Base-by-base conservation (phyloP, 2,888 invertebrate species). In the Oxystoma pomonae region DNA sequence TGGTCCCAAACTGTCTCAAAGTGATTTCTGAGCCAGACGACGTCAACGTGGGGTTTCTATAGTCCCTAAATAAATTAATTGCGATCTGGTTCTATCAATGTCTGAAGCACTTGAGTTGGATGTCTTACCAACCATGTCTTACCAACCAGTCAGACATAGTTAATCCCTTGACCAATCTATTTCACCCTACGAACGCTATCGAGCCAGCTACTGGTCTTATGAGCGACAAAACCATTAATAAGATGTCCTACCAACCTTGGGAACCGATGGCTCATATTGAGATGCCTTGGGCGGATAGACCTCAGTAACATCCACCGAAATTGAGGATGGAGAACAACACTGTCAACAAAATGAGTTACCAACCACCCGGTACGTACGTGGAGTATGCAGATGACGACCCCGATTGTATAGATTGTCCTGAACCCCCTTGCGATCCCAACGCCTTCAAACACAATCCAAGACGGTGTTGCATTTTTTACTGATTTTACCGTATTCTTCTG, bases 1-100 rank as follows among this genome's bases (percentile, higher is more conserved):
- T 90, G 12, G 92, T 90, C 16, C 91, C 89, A 75, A 94, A 94
- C 79, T 94, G 93, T 20, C 92, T 84, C 50, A 94, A 83, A 12
- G 91, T 91, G 94, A 94, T 94, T 79, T 94, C 94, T 65, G 87
- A 88, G 21, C 88, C 89, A 58, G 85, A 81, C 35, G 85, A 84
- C n/a, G 85, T 83, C 61, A 89, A 78, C 77, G 88, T 88, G 0
- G 89, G 90, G 73, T 89, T 90, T 71, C 90, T 86, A 77, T 69
- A 81, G 67, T 81, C 81, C 52, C 78, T 71, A 60, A 74, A 77
- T 2, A 76, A 72, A 61, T 68, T 71, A 53, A 68, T 66, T 76
- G 75, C 1, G 73, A 71, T 21, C 73, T 68, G 17, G 57, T 65
- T 63, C 70, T 72, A 21, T 78, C 77, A 16, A 75, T 53, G 49